Conservation (phyloP, 2,888 invertebrate genomes). For the Meganola albula region DNA sequence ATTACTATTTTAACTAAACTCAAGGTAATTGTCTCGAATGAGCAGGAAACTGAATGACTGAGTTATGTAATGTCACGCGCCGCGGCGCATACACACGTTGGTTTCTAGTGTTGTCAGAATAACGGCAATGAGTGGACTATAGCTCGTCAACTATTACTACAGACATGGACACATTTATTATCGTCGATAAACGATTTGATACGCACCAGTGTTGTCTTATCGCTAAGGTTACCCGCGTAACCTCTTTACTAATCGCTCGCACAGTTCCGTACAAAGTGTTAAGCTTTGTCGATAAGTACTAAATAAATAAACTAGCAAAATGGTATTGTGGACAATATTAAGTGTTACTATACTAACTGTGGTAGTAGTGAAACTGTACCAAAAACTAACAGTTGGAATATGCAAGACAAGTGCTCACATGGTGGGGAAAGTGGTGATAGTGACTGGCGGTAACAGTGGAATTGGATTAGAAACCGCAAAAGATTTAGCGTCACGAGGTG, state of each 20-base stretch:
- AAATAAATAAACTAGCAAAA: constrained; percentile 23
- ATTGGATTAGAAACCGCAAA: constrained; percentile 74
- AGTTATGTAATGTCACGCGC: constrained; percentile 41
- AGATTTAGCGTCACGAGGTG: constrained; percentile 70
- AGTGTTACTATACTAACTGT: constrained; percentile 33
- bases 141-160: constrained; percentile 20
- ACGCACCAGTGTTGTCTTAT: constrained; percentile 20
- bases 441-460: constrained; percentile 70
- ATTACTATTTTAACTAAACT: no score
- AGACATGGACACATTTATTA: constrained; percentile 22
- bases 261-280: constrained; percentile 13
- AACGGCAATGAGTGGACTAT: constrained; percentile 29
- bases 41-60: constrained; percentile 39
- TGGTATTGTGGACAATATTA: constrained; percentile 39
- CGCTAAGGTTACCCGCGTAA: constrained; percentile 27
- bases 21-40: constrained; percentile 37
- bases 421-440: constrained; percentile 67
- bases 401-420: constrained; percentile 64
- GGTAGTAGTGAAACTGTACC: constrained; percentile 51
- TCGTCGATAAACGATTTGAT: constrained; percentile 34
- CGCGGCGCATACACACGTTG: constrained; percentile 46
- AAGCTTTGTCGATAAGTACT: constrained; percentile 8
- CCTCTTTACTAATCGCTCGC: constrained; percentile 17
- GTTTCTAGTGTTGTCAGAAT: constrained; percentile 33
- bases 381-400: constrained; percentile 59